Evolutionary conservation across 2,113 vertebrate genomes (phyloP), one percentile per base, ranked within the genome.

Genomic region (Lethenteron camtschaticum): DNA sequence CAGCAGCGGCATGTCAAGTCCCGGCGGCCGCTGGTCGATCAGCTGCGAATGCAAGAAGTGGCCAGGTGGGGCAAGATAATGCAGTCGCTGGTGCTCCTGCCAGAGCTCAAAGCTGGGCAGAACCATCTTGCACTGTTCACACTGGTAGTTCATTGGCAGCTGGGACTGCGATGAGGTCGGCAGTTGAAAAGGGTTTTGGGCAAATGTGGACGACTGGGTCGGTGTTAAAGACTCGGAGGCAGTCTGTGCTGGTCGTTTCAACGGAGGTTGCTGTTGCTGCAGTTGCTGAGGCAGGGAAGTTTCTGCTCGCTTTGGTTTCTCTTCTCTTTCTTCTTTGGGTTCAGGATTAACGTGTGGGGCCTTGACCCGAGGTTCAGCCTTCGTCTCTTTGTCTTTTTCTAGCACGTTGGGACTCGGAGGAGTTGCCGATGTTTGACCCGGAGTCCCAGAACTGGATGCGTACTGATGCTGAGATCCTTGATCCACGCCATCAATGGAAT

Each of bases 1-100:
- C 92, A 99, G 95, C 79, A 99, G 96, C 9, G 94, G 81, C 87
- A 96, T 92, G 78, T 99, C 92, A 76, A 99, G 63, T 16, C 63
- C 24, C 10, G 63, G 63, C 41, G 41, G 80, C 16, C 90, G 81
- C 71, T 90, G 84, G 77, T 99, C 94, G 71, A 99, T 76, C 77
- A 99, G 96, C 20, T 95, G 94, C 3, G 94, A 90, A 76, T 96
- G 94, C 77, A 99, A 88, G 78, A 99, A 99, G 75, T 96, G 94
- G 78, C 89, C 96, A 79, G 96, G 92, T 56, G 92, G 87, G 71
- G 90, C 94, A 75, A 99, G 80, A 75, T 96, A 99, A 77, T 99
- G 94, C 69, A 99, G 86, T 76, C 96, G 94, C 81, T 99, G 94
- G 80, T 99, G 94, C 75, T 99, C 94, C 74, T 99, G 94, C 94